Percentiles rank a stretch among this genome's conserved stretches.
Conservation (phyloP, 2,888 invertebrate genomes). For the Hylaea fasciaria region DNA sequence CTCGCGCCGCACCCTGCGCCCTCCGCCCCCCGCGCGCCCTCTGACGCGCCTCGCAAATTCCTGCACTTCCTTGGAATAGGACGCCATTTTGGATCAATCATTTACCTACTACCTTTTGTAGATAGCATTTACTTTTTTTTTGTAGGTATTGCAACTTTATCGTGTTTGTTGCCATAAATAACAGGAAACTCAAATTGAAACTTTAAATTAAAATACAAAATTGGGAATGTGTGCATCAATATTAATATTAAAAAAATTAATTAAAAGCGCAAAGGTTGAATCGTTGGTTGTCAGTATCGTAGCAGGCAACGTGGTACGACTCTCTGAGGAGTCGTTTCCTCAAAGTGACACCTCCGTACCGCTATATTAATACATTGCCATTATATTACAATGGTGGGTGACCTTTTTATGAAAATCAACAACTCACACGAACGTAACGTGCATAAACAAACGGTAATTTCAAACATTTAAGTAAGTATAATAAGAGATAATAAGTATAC, state of each 20-base stretch:
- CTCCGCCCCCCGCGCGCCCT: conserved; percentile 50
- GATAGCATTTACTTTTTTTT: conserved; percentile 25
- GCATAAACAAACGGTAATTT: conserved; percentile 35
- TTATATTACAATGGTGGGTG: conserved; percentile 27
- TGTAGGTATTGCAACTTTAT: conserved; percentile 1
- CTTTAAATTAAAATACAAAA: conserved; percentile 1
- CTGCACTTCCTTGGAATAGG: conserved; percentile 49
- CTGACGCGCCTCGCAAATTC: conserved; percentile 62
- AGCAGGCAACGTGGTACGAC: conserved; percentile 34
- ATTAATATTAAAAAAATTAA: conserved; percentile 30
- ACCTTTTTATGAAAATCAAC: conserved; percentile 38
- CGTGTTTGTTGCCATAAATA: background rate
- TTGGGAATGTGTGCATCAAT: conserved; percentile 10
- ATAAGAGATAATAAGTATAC: no score
- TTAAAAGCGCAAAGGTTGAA: conserved; percentile 32
- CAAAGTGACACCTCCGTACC: conserved; percentile 43
- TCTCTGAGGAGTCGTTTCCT: conserved; percentile 44
- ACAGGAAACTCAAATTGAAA: background rate
- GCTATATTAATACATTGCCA: conserved; percentile 35
- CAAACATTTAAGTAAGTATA: background rate
- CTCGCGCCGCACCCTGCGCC: conserved; percentile 54
- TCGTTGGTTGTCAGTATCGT: conserved; percentile 17
- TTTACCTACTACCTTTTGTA: conserved; percentile 27
- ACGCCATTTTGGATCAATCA: conserved; percentile 50
- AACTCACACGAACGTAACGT: conserved; percentile 29